Evolutionary conservation across 2,113 vertebrate genomes (phyloP), one percentile per base, ranked within the genome.

Genomic region (Eudyptes chrysolophus): DNA sequence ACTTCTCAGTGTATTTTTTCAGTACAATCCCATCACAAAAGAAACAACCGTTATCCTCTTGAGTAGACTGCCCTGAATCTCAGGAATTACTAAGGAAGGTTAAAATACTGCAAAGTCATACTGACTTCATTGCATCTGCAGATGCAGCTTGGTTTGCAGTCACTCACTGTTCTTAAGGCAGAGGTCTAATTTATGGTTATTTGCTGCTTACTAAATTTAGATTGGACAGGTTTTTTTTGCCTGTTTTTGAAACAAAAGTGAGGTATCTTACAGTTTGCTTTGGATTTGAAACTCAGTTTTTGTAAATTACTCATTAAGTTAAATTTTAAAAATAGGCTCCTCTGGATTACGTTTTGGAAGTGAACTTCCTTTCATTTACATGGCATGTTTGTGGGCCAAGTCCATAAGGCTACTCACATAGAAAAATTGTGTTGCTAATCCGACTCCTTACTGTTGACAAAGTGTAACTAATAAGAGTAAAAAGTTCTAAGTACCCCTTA

Each of bases 81-180:
- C 29, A 48, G 38, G 51, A 44, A 72, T 87, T 75, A 51, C 75
- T 90, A 16, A 49, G 38, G 84, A 87, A 62, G 22, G 7, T 77
- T 79, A 81, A 69, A 97, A 84, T 89, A 80, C 62, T 94, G 87
- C 75, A 74, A 29, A 94, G 72, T 94, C 92, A 92, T 78, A 44
- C 57, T 87, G 89, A 62, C 72, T 95, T 90, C 10, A 1, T 68
- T 75, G 42, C 40, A n/a, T 78, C 77, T 92, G 79, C 82, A 89
- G 70, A 48, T 94, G 27, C 36, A 86, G 75, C 52, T 84, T 89
- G 42, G 58, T 69, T 93, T 94, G 91, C 54, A 69, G 76, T 76
- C 14, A 13, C 54, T 87, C 60, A 20, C 29, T 1, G 3, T 13
- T 42, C 40, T 78, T 79, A 75, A 48, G 65, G 42, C 75, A 91